Conservation (phyloP, 1,140 invertebrate species). For the Vanessa atalanta region DNA sequence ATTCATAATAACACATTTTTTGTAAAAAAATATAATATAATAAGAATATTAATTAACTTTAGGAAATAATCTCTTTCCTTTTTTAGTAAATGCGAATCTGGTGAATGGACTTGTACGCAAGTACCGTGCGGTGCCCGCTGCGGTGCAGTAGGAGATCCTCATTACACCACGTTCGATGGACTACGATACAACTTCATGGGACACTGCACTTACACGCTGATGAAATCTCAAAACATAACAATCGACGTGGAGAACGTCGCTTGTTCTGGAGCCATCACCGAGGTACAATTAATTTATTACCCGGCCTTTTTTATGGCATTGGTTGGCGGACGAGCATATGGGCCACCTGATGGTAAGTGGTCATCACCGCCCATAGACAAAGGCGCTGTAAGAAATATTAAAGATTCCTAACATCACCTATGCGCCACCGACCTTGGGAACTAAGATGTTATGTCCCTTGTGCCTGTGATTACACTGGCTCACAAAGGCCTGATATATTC, state of each 20-base stretch:
- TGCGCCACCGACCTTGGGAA: too few species aligned
- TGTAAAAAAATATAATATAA: not conserved
- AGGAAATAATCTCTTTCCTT: not conserved
- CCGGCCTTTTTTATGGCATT: too few species aligned
- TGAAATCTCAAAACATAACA: slow-evolving; percentile 85
- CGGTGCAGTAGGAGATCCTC: slow-evolving; percentile 91
- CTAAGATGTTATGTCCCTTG: too few species aligned
- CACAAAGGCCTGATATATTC: too few species aligned
- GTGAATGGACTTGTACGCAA: slow-evolving; percentile 90
- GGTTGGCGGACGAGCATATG: too few species aligned
- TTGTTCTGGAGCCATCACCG: slow-evolving; percentile 88
- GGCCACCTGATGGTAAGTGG: too few species aligned
- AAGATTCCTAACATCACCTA: too few species aligned
- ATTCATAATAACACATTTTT: not conserved
- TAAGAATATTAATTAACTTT: not conserved
- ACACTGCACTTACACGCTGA: slow-evolving; percentile 91
- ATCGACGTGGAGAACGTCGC: slow-evolving; percentile 91
- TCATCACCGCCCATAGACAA: too few species aligned
- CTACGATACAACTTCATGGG: slow-evolving; percentile 93
- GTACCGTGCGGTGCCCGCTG: slow-evolving; percentile 88
- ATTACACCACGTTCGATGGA: slow-evolving; percentile 95
- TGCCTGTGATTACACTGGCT: too few species aligned
- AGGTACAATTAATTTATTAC: slow-evolving; percentile 70
- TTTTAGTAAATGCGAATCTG: slow-evolving; percentile 84
- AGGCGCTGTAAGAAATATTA: too few species aligned